These are phyloP conservation scores for Diaperis boleti DNA, from an alignment of 2,888 invertebrate genomes.

Conservation along the genomic window DNA sequence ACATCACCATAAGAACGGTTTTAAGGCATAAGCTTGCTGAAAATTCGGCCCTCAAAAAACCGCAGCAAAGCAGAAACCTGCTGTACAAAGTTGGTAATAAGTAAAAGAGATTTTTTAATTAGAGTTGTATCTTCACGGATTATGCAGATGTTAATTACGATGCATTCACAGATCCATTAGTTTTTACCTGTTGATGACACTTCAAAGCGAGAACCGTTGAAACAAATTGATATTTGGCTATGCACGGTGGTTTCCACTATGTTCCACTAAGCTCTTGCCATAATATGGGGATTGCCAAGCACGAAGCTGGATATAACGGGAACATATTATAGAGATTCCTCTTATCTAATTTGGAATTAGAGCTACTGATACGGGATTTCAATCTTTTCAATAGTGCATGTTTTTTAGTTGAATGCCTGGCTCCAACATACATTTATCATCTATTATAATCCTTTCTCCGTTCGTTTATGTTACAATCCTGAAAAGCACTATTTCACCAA, in stretches of 20 bases:
- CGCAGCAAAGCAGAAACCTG: no score
- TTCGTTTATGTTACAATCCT: constrained; percentile 2
- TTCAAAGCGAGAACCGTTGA: constrained; percentile 11
- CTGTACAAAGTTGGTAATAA: no score
- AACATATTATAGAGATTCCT: constrained; percentile 54
- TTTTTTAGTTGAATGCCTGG: constrained; percentile 46
- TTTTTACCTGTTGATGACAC: constrained; percentile 1
- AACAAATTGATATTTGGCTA: constrained; percentile 30
- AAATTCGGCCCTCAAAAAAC: no score
- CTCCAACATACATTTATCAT: constrained; percentile 36
- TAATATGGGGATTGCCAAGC: constrained; percentile 37
- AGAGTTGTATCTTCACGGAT: background rate
- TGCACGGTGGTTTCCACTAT: constrained; percentile 14
- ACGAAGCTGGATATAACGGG: constrained; percentile 41
- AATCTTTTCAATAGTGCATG: constrained; percentile 48
- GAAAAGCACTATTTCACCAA: background rate
- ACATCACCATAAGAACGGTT: no score
- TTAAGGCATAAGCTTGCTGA: no score
- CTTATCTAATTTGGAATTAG: constrained; percentile 60
- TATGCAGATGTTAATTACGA: background rate
- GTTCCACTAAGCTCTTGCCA: constrained; percentile 29
- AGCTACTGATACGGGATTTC: constrained; percentile 47
- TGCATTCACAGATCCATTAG: background rate
- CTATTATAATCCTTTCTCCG: constrained; percentile 25
- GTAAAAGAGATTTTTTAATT: background rate